Evolutionary conservation across 2,888 invertebrate species (phyloP).

Genomic region (Camponotus fellah): DNA sequence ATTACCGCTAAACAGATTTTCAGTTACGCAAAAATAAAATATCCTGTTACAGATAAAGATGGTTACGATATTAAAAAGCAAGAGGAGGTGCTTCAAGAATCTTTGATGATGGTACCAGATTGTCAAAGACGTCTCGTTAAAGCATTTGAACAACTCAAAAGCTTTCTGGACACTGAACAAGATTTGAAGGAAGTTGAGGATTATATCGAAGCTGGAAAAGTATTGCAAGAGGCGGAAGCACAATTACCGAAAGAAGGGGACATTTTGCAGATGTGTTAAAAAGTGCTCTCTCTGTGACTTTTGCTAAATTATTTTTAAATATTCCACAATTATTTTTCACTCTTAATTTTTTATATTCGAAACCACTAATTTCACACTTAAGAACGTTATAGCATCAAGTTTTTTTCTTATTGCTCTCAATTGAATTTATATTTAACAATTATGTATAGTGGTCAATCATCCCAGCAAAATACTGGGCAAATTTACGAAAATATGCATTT

Average conservation of each 20-base stretch:
- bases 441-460: constrained; percentile 32
- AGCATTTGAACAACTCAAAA: constrained; percentile 92
- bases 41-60: constrained; percentile 88
- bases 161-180: constrained; percentile 90
- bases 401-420: constrained; percentile 44
- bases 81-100: constrained; percentile 96
- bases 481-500: constrained; percentile 43
- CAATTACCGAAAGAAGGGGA: constrained; percentile 81
- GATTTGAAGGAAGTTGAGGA: constrained; percentile 93
- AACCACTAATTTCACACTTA: constrained; percentile 59
- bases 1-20: not conserved
- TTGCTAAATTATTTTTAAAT: constrained; percentile 2
- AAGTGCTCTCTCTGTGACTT: constrained; percentile 20
- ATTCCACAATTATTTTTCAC: constrained; percentile 9
- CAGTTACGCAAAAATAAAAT: not conserved
- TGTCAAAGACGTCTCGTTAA: constrained; percentile 92
- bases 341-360: not conserved
- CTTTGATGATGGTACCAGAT: constrained; percentile 97
- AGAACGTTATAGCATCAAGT: constrained; percentile 56
- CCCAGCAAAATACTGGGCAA: constrained; percentile 19
- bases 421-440: constrained; percentile 27
- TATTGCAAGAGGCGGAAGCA: constrained; percentile 87
- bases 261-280: constrained; percentile 70
- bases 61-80: constrained; percentile 93
- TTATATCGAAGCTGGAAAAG: constrained; percentile 90